A percentile compares a stretch with the other conserved stretches of the same genome.
Conservation (phyloP, 2,888 invertebrate genomes). For the Saturnia japonica region DNA sequence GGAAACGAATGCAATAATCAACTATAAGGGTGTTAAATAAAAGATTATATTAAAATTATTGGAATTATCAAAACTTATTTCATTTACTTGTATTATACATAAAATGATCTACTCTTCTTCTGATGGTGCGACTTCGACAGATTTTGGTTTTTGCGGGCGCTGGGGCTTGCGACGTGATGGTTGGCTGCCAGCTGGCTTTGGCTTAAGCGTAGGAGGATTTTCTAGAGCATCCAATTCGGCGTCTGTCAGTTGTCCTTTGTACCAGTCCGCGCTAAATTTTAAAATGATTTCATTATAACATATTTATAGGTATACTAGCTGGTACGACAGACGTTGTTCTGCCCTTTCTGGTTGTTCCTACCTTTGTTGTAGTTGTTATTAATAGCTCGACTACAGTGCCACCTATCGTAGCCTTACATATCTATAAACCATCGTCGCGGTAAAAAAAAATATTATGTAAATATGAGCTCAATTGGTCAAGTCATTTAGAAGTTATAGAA, state of each 20-base stretch:
- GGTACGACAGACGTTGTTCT: too few relatives aligned
- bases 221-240: conserved; percentile 90
- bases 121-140: conserved; percentile 40
- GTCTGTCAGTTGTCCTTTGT: conserved; percentile 91
- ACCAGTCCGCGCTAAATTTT: conserved; percentile 89
- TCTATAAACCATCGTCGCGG: too few relatives aligned
- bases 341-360: too few relatives aligned
- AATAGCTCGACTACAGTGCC: too few relatives aligned
- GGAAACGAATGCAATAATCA: background rate
- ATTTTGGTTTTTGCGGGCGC: conserved; percentile 65
- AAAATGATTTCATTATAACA: conserved; percentile 4
- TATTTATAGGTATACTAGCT: too few relatives aligned
- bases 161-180: conserved; percentile 74
- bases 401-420: too few relatives aligned
- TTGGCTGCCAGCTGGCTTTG: conserved; percentile 75
- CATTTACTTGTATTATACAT: conserved; percentile 45
- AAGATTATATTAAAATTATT: conserved; percentile 18
- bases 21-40: background rate
- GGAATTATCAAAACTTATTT: conserved; percentile 48
- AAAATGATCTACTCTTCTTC: conserved; percentile 55
- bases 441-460: too few relatives aligned
- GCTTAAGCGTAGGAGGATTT: conserved; percentile 87
- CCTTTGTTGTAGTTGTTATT: too few relatives aligned
- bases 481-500: too few relatives aligned
- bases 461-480: too few relatives aligned